phyloP scores from a whole-genome alignment of 2,797 vertebrate genomes.

The Poeciliopsis infans region DNA sequence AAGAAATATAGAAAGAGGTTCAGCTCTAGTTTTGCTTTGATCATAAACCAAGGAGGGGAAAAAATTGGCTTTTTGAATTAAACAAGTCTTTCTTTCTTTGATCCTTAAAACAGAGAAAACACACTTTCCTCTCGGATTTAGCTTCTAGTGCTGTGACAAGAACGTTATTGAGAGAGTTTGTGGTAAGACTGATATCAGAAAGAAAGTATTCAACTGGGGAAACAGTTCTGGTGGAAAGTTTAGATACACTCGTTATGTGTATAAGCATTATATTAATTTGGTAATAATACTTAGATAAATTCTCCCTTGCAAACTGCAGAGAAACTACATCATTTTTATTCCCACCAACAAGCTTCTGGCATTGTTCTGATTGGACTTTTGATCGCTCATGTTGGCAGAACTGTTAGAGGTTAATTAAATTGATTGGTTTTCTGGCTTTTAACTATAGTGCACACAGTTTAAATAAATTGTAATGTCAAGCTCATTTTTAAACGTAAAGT shows the following conservation, averaged over 20 bases:
- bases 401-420: neutral
- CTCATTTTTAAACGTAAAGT: neutral
- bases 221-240: neutral
- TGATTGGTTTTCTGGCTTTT: neutral
- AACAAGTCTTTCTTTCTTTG: constrained; percentile 28
- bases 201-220: neutral
- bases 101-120: constrained; percentile 41
- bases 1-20: neutral
- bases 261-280: neutral
- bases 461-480: neutral
- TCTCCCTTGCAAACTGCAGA: neutral
- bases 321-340: neutral
- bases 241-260: neutral
- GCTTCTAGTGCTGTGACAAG: constrained; percentile 8
- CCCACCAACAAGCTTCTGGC: neutral
- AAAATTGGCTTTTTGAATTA: constrained; percentile 36
- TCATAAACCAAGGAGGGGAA: constrained; percentile 22
- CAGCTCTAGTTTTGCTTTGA: constrained; percentile 24
- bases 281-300: neutral
- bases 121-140: constrained; percentile 27
- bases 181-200: neutral
- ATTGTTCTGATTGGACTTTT: neutral
- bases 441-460: neutral
- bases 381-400: neutral
- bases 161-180: constrained; percentile 6